phyloP scores from a whole-genome alignment of 2,113 vertebrate genomes.

The Gymnobelideus leadbeateri region DNA sequence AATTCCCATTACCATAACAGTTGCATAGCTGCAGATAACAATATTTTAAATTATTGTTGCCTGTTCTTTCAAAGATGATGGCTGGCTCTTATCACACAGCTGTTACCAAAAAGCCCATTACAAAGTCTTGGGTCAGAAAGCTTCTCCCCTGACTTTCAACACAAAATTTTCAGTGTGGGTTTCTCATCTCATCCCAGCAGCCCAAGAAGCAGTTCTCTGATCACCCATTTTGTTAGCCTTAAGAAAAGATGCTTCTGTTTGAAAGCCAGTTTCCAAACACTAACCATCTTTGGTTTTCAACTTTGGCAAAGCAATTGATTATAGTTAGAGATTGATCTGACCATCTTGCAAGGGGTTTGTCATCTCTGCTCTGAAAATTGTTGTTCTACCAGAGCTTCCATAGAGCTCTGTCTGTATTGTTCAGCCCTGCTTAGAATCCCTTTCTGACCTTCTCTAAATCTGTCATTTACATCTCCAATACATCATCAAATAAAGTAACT shows the following conservation, averaged over 20 bases:
- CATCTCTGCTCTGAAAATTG: constrained; percentile 80
- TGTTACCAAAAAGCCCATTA: constrained; percentile 83
- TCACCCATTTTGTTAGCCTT: constrained; percentile 74
- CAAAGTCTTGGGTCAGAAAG: constrained; percentile 66
- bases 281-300: constrained; percentile 87
- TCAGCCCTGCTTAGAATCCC: constrained; percentile 41
- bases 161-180: constrained; percentile 49
- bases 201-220: constrained; percentile 66
- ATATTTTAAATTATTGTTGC: constrained; percentile 58
- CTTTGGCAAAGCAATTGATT: constrained; percentile 87
- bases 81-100: constrained; percentile 71
- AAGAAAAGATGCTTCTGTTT: constrained; percentile 77
- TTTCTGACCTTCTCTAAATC: constrained; percentile 67
- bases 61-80: constrained; percentile 74
- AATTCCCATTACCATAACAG: too few species aligned
- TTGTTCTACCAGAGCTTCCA: constrained; percentile 72
- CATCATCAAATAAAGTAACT: background rate
- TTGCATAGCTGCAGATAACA: constrained; percentile 55
- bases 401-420: constrained; percentile 71
- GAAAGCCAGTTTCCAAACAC: constrained; percentile 86
- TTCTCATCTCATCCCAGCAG: constrained; percentile 33
- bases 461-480: constrained; percentile 57
- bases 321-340: constrained; percentile 85
- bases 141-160: constrained; percentile 75
- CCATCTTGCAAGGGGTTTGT: constrained; percentile 80